Conservation (phyloP, 1,140 invertebrate genomes). For the Lasioglossum baleicum region DNA sequence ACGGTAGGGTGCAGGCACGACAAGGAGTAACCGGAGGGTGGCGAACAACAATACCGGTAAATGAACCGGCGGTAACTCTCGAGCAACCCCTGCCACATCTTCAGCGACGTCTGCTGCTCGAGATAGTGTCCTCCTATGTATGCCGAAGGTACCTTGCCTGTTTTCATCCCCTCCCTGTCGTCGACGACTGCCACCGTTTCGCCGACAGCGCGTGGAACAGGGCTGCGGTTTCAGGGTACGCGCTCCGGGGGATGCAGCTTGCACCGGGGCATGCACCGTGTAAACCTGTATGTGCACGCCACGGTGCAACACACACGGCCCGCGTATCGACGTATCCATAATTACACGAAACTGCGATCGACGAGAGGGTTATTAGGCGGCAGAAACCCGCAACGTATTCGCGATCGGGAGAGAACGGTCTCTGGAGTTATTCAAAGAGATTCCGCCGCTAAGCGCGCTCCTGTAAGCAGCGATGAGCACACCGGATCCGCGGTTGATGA, state of each 20-base stretch:
- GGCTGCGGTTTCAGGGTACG: conserved; percentile 49
- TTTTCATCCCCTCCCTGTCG: conserved; percentile 42
- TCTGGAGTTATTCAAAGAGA: conserved; percentile 39
- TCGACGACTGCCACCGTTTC: conserved; percentile 1
- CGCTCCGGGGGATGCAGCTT: conserved; percentile 7
- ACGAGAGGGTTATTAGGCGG: conserved; percentile 64
- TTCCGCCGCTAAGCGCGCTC: conserved; percentile 33
- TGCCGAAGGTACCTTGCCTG: conserved; percentile 41
- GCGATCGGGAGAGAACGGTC: conserved; percentile 9
- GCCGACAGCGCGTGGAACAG: conserved; percentile 30
- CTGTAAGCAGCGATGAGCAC: conserved; percentile 1
- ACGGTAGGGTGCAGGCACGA: conserved; percentile 7
- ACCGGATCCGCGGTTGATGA: conserved; percentile 17
- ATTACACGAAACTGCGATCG: conserved; percentile 58
- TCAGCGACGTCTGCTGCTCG: conserved; percentile 66
- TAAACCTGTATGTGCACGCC: conserved; percentile 14
- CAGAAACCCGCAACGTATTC: conserved; percentile 41
- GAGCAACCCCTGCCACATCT: conserved; percentile 56
- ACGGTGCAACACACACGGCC: conserved; percentile 34
- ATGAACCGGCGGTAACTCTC: conserved; percentile 71
- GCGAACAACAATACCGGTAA: conserved; percentile 72
- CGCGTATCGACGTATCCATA: conserved; percentile 56
- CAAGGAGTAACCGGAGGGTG: conserved; percentile 29
- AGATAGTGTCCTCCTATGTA: conserved; percentile 62
- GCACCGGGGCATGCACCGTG: neutral